A percentile compares a stretch with the other conserved stretches of the same genome.
phyloP scores from a whole-genome alignment of 2,888 invertebrate genomes.

The Cephonodes hylas region DNA sequence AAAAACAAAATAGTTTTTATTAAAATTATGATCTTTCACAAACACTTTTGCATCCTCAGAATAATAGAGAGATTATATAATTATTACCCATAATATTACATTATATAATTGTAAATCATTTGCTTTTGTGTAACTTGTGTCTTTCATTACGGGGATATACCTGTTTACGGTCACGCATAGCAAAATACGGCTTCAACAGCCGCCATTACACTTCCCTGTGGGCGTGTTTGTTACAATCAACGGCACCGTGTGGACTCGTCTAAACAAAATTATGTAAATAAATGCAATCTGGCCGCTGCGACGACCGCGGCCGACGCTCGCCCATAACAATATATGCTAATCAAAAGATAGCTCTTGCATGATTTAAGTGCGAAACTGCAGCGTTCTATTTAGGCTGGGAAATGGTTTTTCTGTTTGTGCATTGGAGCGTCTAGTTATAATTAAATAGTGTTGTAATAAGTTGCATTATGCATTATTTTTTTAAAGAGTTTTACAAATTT shows the following conservation, averaged over 20 bases:
- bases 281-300: slow-evolving; percentile 52
- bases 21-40: too few species aligned
- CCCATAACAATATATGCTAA: slow-evolving; percentile 65
- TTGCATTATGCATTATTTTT: too few species aligned
- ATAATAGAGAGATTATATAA: too few species aligned
- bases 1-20: too few species aligned
- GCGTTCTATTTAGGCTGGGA: not conserved
- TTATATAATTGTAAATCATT: too few species aligned
- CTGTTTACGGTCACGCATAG: slow-evolving; percentile 4
- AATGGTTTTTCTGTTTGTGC: not conserved
- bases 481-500: too few species aligned
- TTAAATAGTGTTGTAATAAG: too few species aligned
- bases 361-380: slow-evolving; percentile 35
- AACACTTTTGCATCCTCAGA: too few species aligned
- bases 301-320: slow-evolving; percentile 31
- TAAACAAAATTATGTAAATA: slow-evolving; percentile 52
- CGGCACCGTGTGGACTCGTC: not conserved
- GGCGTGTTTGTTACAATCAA: slow-evolving; percentile 19
- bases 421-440: not conserved
- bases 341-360: slow-evolving; percentile 48
- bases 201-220: not conserved
- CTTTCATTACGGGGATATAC: not conserved
- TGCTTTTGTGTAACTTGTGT: too few species aligned
- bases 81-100: too few species aligned
- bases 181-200: not conserved